Conservation (phyloP, 2,113 vertebrate species). For the Notiomystis cincta region DNA sequence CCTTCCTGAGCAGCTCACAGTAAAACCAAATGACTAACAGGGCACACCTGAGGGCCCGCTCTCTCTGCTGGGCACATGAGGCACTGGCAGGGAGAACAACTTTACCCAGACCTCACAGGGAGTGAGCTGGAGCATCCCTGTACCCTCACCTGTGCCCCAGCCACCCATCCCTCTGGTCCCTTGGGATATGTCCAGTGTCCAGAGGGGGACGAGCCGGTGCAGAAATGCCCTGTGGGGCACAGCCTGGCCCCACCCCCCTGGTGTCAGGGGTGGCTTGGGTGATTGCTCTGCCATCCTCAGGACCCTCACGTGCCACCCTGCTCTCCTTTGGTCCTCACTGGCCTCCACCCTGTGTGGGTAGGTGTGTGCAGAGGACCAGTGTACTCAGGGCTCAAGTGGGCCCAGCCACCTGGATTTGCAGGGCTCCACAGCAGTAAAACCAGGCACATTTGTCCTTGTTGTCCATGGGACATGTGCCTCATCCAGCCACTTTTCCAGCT, state of each 20-base stretch:
- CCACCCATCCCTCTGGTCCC: accelerated
- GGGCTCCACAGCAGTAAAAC: not conserved
- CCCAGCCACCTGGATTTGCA: not conserved
- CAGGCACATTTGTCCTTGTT: not conserved
- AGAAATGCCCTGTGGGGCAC: not conserved
- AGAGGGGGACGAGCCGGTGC: not conserved
- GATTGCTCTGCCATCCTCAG: not conserved
- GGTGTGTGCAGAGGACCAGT: not conserved
- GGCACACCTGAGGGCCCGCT: not conserved
- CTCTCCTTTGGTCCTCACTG: not conserved
- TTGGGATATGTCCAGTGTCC: accelerated
- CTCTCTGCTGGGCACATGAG: not conserved
- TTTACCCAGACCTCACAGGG: not conserved
- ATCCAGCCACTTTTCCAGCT: not conserved
- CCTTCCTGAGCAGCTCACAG: not conserved
- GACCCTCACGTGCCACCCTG: not conserved
- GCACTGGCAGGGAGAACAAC: not conserved
- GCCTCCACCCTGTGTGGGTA: too few relatives aligned
- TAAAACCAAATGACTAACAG: not conserved
- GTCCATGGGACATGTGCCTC: not conserved
- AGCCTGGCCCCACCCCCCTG: too few relatives aligned
- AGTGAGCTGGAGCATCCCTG: not conserved
- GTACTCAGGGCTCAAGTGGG: not conserved
- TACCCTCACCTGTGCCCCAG: not conserved
- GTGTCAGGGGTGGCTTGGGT: not conserved